Conservation (phyloP, 30 jellyfish, hydroid and myxozoan species). For the Aurelia sp. region DNA sequence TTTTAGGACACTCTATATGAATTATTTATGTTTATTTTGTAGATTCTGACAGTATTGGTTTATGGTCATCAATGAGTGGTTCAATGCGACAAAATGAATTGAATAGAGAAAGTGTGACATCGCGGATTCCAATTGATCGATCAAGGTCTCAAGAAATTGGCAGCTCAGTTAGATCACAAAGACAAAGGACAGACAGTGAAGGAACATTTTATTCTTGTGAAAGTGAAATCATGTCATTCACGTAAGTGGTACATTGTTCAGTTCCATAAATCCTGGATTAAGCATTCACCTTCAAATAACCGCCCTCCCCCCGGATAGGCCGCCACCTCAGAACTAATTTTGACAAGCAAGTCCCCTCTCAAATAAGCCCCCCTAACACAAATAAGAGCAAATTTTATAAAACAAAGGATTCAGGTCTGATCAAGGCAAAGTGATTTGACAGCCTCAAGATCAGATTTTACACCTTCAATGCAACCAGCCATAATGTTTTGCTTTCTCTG, state of each 20-base stretch:
- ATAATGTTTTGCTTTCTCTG: too few species aligned
- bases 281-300: too few species aligned
- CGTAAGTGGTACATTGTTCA: slow-evolving; percentile 11
- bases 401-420: too few species aligned
- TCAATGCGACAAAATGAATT: slow-evolving; percentile 31
- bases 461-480: too few species aligned
- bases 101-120: slow-evolving; percentile 62
- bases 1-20: neutral
- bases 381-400: too few species aligned
- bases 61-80: slow-evolving; percentile 66
- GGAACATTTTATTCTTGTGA: slow-evolving; percentile 96
- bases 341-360: too few species aligned
- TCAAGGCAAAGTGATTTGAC: too few species aligned
- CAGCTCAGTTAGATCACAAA: slow-evolving; percentile 10
- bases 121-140: slow-evolving; percentile 77
- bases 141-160: slow-evolving; percentile 69
- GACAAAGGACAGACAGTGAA: slow-evolving; percentile 80
- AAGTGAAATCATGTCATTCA: slow-evolving; percentile 44
- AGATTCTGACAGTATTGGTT: slow-evolving; percentile 72
- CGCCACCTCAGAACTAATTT: too few species aligned
- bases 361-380: too few species aligned
- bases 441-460: too few species aligned
- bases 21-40: neutral
- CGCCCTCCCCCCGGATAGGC: too few species aligned
- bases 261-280: too few species aligned